These are phyloP conservation scores for Cephalotes varians DNA, from an alignment of 2,888 invertebrate species.

Conservation along the genomic window DNA sequence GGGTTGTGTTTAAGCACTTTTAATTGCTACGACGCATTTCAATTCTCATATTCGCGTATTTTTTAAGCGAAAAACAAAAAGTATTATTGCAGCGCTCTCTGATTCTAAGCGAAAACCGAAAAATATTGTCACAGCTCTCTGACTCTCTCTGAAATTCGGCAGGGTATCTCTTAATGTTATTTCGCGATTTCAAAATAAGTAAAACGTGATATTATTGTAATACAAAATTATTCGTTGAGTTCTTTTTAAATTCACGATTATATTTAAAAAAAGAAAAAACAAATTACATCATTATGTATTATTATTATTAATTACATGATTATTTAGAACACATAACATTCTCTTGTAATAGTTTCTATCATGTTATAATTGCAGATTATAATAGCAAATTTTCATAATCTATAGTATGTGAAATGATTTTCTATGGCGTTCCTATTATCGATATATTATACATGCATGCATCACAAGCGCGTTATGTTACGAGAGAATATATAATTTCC, in stretches of 20 bases:
- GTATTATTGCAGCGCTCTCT: background rate
- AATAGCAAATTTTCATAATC: constrained; percentile 34
- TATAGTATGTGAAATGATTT: constrained; percentile 20
- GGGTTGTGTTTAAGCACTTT: constrained; percentile 12
- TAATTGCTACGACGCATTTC: constrained; percentile 26
- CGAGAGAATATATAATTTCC: constrained; percentile 45
- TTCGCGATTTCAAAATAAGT: background rate
- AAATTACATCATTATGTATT: background rate
- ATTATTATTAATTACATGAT: background rate
- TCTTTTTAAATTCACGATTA: background rate
- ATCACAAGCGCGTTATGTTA: constrained; percentile 15
- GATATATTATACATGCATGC: constrained; percentile 28
- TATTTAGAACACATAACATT: background rate
- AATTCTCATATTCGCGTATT: background rate
- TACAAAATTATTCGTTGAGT: background rate
- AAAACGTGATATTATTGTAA: background rate
- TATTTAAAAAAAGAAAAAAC: no score
- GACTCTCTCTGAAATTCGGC: background rate
- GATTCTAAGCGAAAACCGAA: background rate
- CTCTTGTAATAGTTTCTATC: constrained; percentile 16
- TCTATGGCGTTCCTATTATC: constrained; percentile 28
- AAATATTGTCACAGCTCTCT: background rate
- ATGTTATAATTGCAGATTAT: background rate
- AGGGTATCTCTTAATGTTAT: background rate
- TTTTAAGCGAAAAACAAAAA: constrained; percentile 30